Base-by-base conservation (phyloP, 2,113 vertebrate species). In the Chaetura pelagica region DNA sequence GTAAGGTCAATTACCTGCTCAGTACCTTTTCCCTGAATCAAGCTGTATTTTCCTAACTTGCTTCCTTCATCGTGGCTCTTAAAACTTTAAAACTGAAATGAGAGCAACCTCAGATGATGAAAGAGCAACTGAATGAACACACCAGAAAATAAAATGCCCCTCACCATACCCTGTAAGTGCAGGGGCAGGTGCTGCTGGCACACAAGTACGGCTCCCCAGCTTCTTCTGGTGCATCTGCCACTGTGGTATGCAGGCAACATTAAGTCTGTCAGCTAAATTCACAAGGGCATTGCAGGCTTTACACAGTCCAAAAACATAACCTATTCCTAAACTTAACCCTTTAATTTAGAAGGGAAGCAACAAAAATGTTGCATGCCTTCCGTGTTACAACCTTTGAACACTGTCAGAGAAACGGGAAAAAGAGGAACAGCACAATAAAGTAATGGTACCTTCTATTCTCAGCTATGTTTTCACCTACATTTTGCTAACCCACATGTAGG, bases 61-160 rank as follows among this genome's bases (percentile, higher is more conserved):
- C 8, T 20, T 66, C 27, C 42, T 79, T 75, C 23, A 17, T 3
- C 19, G 10, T 3, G 24, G 1, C 46, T 87, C 76, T 38, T 20
- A 63, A 80, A 94, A 87, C 12, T 30, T 59, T 24, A 63, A 80
- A 79, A 42, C 11, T 66, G 78, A 94, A 84, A 54, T 44, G 62
- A 79, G 87, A 76, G 73, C 21, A 72, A 29, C 12, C 15, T 44
- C 7, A 1, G 58, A 32, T 46, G 35, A 72, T 20, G 7, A 69
- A 79, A 49, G 24, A 24, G 26, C 49, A 85, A 69, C 13, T 24
- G 38, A 79, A 68, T 42, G 87, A 95, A 81, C 1, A 4, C 30
- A 75, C 3, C 22, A 49, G 29, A 52, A 87, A 79, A 89, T 27
- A 62, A 94, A 69, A 6, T 38, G 30, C 27, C 76, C 24, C 4